These are phyloP conservation scores for Bergia puertoricense DNA, from an alignment of 92 coral and sea anemone genomes.

Conservation along the genomic window DNA sequence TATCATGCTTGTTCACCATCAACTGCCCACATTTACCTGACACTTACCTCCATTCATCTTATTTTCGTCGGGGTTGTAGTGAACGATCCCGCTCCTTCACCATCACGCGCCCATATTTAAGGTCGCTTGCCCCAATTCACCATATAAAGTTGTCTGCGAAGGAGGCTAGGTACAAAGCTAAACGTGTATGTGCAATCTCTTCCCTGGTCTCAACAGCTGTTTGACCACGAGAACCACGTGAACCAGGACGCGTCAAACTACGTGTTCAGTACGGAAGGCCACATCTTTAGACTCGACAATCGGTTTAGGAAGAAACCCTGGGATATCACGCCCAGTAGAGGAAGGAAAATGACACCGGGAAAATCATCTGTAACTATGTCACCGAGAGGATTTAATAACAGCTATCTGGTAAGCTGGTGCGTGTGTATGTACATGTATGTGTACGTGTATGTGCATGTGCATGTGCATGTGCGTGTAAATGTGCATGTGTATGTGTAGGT, in stretches of 20 bases:
- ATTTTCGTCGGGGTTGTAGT: no score
- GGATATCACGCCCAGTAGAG: conserved; percentile 56
- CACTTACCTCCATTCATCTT: no score
- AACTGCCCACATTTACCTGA: no score
- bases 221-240: conserved; percentile 89
- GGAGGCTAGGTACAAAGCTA: background rate
- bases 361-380: conserved; percentile 43
- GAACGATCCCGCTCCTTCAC: no score
- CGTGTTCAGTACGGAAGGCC: conserved; percentile 97
- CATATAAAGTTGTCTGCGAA: background rate
- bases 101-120: no score
- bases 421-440: no score
- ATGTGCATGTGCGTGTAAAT: background rate
- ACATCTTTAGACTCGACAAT: conserved; percentile 81
- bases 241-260: conserved; percentile 95
- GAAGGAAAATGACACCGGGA: conserved; percentile 1
- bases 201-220: conserved; percentile 54
- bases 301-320: conserved; percentile 65
- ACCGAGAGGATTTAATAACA: conserved; percentile 69
- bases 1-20: no score
- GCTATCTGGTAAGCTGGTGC: conserved; percentile 64
- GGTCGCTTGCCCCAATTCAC: no score
- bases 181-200: background rate
- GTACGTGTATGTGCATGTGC: background rate
- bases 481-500: background rate